A percentile compares a stretch with the other conserved stretches of the same genome.
Conservation (phyloP, 1,140 invertebrate species). For the Drosophila insularis region DNA sequence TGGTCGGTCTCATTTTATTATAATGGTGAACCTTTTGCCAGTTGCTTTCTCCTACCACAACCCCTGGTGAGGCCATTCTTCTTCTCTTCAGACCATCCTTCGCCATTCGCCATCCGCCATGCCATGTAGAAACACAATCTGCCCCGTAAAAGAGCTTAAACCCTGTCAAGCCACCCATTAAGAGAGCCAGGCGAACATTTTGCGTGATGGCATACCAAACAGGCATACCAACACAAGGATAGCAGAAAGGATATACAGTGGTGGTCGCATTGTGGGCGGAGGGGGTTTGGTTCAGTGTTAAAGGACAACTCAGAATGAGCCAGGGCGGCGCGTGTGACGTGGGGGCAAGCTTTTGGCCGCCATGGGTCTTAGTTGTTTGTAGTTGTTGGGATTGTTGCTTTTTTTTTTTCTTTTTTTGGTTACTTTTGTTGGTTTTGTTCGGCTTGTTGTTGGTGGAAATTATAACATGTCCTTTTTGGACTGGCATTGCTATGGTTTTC, state of each 20-base stretch:
- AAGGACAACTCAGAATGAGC: conserved; percentile 75
- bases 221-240: conserved; percentile 52
- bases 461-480: conserved; percentile 77
- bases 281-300: conserved; percentile 22
- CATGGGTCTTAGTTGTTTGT: conserved; percentile 74
- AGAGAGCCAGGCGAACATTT: conserved; percentile 71
- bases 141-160: conserved; percentile 79
- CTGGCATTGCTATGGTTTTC: conserved; percentile 77
- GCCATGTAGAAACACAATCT: conserved; percentile 73
- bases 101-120: neutral
- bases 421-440: conserved; percentile 67
- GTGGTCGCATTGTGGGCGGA: no score
- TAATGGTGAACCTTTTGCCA: conserved; percentile 5
- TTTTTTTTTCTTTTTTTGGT: conserved; percentile 60
- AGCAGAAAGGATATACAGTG: conserved; percentile 6
- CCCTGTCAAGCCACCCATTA: conserved; percentile 81
- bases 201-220: conserved; percentile 74
- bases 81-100: conserved; percentile 15
- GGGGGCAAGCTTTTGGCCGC: conserved; percentile 38
- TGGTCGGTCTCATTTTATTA: neutral
- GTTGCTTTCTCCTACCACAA: neutral
- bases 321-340: neutral
- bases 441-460: conserved; percentile 68
- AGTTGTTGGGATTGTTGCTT: conserved; percentile 60
- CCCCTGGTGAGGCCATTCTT: conserved; percentile 1